Evolutionary conservation across 2,113 vertebrate species (phyloP).

Genomic region (Piprites chloris): DNA sequence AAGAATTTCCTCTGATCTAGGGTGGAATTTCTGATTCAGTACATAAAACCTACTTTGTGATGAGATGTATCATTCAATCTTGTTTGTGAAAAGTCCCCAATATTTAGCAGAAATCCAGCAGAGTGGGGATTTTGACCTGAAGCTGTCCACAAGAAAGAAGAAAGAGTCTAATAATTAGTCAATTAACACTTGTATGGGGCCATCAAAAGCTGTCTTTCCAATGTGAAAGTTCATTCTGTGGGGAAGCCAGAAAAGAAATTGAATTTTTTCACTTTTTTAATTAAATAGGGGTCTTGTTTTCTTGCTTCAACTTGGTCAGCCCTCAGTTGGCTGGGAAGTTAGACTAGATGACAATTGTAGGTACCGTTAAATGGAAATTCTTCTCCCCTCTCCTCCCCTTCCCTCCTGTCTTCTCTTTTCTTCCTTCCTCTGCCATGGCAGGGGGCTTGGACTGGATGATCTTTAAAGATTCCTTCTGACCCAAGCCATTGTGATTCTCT

Average conservation of each 20-base stretch:
- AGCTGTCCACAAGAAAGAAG: not conserved
- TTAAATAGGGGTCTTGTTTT: not conserved
- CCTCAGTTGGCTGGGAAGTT: not conserved
- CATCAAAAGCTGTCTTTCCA: not conserved
- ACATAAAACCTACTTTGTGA: rapidly evolving
- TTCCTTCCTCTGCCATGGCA: no score
- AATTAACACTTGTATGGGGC: not conserved
- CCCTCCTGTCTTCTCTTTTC: no score
- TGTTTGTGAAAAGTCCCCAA: not conserved
- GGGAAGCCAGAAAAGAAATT: not conserved
- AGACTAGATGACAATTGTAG: not conserved
- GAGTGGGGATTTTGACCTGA: not conserved
- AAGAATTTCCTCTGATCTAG: not conserved
- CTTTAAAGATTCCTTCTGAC: no score
- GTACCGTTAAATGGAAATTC: not conserved
- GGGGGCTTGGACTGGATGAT: no score
- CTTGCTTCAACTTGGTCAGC: not conserved
- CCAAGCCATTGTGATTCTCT: not conserved
- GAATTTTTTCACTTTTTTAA: not conserved
- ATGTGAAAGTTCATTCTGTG: not conserved
- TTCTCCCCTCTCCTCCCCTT: not conserved
- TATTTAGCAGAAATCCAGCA: not conserved
- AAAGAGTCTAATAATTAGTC: not conserved
- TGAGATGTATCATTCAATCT: not conserved
- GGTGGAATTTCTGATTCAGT: not conserved